Conservation (phyloP, 2,797 vertebrate genomes). For the Nothura maculosa region DNA sequence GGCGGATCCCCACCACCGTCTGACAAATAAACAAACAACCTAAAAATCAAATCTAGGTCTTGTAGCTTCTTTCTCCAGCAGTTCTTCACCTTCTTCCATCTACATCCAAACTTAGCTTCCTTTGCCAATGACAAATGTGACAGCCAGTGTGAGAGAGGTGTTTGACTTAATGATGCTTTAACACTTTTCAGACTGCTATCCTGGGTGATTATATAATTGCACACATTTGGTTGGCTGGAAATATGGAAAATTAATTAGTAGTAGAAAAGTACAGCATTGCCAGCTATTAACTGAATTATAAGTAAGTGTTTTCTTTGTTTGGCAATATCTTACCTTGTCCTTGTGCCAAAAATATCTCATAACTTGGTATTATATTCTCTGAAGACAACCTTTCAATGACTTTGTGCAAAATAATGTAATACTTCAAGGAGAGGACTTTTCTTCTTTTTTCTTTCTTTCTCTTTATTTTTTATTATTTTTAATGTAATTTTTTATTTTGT, state of each 20-base stretch:
- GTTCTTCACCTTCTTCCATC: not conserved
- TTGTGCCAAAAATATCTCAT: constrained; percentile 62
- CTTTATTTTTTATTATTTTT: not conserved
- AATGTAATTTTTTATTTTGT: not conserved
- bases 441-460: not conserved
- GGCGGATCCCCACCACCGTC: not conserved
- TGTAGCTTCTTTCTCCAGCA: not conserved
- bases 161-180: constrained; percentile 3
- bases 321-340: constrained; percentile 40
- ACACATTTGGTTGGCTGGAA: constrained; percentile 6
- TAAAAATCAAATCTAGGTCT: not conserved
- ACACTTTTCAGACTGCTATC: constrained; percentile 45
- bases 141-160: not conserved
- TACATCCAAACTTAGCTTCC: not conserved
- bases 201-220: not conserved
- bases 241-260: constrained; percentile 66
- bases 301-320: constrained; percentile 55
- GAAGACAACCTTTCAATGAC: constrained; percentile 48
- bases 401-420: constrained; percentile 16
- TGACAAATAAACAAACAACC: not conserved
- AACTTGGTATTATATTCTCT: constrained; percentile 41
- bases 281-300: constrained; percentile 51
- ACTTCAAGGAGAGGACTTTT: not conserved
- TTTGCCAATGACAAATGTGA: not conserved
- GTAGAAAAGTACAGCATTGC: constrained; percentile 34